Base-by-base conservation (phyloP, 2,113 vertebrate species). In the Miniopterus natalensis region DNA sequence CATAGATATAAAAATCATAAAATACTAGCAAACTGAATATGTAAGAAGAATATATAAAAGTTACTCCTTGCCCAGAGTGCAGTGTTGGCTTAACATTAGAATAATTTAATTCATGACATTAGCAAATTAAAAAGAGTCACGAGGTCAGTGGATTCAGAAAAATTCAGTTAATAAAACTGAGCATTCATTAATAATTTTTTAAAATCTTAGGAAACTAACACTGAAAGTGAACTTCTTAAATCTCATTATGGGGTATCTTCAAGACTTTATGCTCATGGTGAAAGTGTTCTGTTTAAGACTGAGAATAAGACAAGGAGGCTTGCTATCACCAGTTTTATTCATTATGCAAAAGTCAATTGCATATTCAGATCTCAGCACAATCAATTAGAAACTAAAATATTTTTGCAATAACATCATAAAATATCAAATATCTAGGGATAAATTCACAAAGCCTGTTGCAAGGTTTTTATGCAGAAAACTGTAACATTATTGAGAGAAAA, bases 41-140 rank as follows among this genome's bases (percentile, higher is more conserved):
- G n/a, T 68, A 47, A 92, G 68, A 74, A 74, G 71, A 29, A 57
- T 31, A 81, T 81, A 61, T 81, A 59, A 59, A 90, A 92, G 59
- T 40, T n/a, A 57, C 51, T 47, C 27, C 27, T 9, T 77, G 27
- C 6, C 9, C 12, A 57, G 78, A 31, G 17, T 73, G 21, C 40
- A 78, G 57, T n/a, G 57, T 47, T 57, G 23, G 18, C 15, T 65
- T n/a, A 75, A 65, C 47, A 45, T 75, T 65, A 53, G 80, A 84
- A 75, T 55, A 75, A 8, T 77, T 85, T 92, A 75, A 75, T 85
- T 92, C 6, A 29, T 92, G n/a, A 75, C 9, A 53, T 74, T 42
- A 65, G 31, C 53, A 40, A 61, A 59, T 59, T 87, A 45, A 75
- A 74, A 55, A 63, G 18, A 55, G 23, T 66, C 61, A 55, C 47